phyloP scores from a whole-genome alignment of 2,113 vertebrate genomes.

The Hippocampus guttulatus region DNA sequence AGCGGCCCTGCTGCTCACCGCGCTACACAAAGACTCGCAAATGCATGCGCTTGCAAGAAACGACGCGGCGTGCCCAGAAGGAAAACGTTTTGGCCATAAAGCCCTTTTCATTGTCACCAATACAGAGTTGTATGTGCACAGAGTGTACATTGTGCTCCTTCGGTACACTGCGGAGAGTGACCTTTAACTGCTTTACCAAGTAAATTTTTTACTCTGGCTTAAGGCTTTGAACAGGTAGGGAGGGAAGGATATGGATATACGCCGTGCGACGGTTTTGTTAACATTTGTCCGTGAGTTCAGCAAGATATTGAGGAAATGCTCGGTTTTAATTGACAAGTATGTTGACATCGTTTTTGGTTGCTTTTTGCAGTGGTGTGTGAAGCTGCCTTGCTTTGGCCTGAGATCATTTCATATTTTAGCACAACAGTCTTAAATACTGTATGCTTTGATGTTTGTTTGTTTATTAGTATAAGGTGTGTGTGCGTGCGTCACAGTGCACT shows the following conservation, averaged over 20 bases:
- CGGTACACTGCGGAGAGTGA: constrained; percentile 4
- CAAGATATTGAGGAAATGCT: background rate
- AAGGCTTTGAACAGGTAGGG: constrained; percentile 12
- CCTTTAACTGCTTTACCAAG: constrained; percentile 3
- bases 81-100: constrained; percentile 45
- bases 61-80: constrained; percentile 22
- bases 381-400: background rate
- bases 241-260: background rate
- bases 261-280: background rate
- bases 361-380: background rate
- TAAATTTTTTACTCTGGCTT: constrained; percentile 6
- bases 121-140: constrained; percentile 16
- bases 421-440: background rate
- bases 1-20: constrained; percentile 45
- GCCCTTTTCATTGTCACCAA: constrained; percentile 16
- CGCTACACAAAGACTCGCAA: constrained; percentile 57
- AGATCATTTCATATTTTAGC: background rate
- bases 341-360: background rate
- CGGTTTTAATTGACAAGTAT: background rate
- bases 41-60: constrained; percentile 45
- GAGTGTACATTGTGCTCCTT: constrained; percentile 17
- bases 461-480: too few relatives aligned
- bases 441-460: too few relatives aligned
- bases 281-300: background rate
- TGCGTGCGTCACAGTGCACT: too few relatives aligned